phyloP scores from a whole-genome alignment of 2,888 invertebrate species.

The Lasioglossum calceatum region DNA sequence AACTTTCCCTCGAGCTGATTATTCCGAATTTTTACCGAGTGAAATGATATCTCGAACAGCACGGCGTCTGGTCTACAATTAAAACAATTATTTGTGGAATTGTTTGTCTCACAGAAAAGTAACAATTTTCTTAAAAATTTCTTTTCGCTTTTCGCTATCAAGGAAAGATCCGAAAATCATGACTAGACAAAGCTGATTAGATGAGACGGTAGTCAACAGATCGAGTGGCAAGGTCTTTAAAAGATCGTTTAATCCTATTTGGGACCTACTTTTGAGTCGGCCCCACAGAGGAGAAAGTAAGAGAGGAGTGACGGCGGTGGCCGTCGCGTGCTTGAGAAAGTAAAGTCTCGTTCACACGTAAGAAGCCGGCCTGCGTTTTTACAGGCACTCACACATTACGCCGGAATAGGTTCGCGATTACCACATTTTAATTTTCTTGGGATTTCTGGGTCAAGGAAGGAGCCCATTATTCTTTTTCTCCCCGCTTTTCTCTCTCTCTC shows the following conservation, averaged over 20 bases:
- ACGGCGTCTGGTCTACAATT: neutral
- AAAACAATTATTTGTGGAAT: neutral
- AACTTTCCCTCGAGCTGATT: neutral
- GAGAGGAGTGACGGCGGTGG: slow-evolving; percentile 75
- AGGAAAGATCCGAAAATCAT: neutral
- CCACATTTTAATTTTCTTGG: slow-evolving; percentile 58
- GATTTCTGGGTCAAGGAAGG: slow-evolving; percentile 53
- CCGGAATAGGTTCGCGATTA: slow-evolving; percentile 58
- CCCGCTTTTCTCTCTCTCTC: neutral
- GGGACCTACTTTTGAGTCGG: slow-evolving; percentile 82
- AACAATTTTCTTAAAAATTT: neutral
- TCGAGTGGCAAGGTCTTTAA: slow-evolving; percentile 55
- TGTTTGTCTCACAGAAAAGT: neutral
- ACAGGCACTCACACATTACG: slow-evolving; percentile 35
- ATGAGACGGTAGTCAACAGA: neutral
- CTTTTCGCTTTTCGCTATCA: neutral
- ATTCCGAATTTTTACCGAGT: neutral
- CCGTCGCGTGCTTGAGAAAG: slow-evolving; percentile 79
- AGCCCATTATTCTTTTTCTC: slow-evolving; percentile 8
- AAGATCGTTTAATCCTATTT: slow-evolving; percentile 77
- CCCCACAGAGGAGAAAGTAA: slow-evolving; percentile 80
- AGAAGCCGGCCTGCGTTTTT: slow-evolving; percentile 42
- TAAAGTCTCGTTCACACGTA: slow-evolving; percentile 77
- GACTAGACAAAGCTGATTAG: neutral
- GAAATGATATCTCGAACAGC: neutral